Evolutionary conservation across 2,888 invertebrate species (phyloP).

Genomic region (Drosophila barbarae): DNA sequence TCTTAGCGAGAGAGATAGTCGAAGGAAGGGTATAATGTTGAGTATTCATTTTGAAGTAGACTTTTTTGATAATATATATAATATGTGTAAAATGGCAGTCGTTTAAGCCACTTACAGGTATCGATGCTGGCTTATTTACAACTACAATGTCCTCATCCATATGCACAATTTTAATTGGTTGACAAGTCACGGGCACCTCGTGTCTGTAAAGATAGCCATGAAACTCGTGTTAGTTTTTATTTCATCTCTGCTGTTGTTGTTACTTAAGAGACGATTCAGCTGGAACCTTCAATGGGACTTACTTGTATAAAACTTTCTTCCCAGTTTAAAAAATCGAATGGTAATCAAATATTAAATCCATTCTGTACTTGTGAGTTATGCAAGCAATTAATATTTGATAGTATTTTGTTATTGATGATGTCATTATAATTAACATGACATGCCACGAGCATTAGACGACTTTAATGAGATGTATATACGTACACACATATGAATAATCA

Average conservation of each 20-base stretch:
- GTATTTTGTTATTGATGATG: constrained; percentile 8
- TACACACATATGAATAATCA: constrained; percentile 2
- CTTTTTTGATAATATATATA: constrained; percentile 11
- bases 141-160: constrained; percentile 99
- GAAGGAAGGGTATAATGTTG: background rate
- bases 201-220: constrained; percentile 86
- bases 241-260: constrained; percentile 15
- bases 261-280: constrained; percentile 13
- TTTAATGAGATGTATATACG: constrained; percentile 4
- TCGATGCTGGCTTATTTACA: constrained; percentile 99
- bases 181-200: constrained; percentile 98
- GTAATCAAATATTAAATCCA: background rate
- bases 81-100: constrained; percentile 83
- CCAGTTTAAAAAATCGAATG: background rate
- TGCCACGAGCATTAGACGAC: constrained; percentile 12
- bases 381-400: background rate
- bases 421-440: constrained; percentile 13
- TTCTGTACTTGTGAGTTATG: background rate
- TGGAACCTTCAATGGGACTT: background rate
- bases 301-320: constrained; percentile 2
- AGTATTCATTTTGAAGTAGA: constrained; percentile 5
- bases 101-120: constrained; percentile 97
- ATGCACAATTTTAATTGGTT: constrained; percentile 97
- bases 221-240: constrained; percentile 37
- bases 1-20: background rate